Evolutionary conservation across 2,888 invertebrate species (phyloP).

Genomic region (Brassicogethes aeneus): DNA sequence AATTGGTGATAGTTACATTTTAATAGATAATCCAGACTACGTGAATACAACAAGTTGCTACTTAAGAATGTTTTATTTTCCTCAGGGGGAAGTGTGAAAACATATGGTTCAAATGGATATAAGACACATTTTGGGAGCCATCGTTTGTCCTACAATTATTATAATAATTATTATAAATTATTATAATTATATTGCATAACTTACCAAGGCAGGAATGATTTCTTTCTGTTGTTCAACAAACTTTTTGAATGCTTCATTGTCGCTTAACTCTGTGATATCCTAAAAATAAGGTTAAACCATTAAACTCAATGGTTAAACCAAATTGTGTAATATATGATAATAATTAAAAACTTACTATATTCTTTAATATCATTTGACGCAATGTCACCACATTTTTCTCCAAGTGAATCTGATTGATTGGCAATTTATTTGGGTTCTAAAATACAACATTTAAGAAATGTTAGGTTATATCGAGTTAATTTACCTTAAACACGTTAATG

Average conservation of each 20-base stretch:
- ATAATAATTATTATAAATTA: no score
- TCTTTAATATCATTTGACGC: not conserved
- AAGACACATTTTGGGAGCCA: slow-evolving; percentile 31
- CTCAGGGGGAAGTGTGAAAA: slow-evolving; percentile 22
- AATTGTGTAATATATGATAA: not conserved
- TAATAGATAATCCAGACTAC: slow-evolving; percentile 30
- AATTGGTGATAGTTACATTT: slow-evolving; percentile 37
- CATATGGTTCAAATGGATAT: slow-evolving; percentile 30
- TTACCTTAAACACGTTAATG: slow-evolving; percentile 25
- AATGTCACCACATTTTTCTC: slow-evolving; percentile 18
- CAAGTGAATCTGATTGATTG: slow-evolving; percentile 42
- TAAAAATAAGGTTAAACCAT: slow-evolving; percentile 17
- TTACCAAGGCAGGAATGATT: slow-evolving; percentile 32
- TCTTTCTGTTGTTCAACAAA: slow-evolving; percentile 26
- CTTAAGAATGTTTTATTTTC: slow-evolving; percentile 28
- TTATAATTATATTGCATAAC: no score
- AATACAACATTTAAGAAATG: slow-evolving; percentile 16
- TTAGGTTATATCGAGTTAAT: not conserved
- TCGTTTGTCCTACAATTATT: slow-evolving; percentile 23
- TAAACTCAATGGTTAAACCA: not conserved
- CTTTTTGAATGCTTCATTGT: slow-evolving; percentile 18
- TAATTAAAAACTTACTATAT: not conserved
- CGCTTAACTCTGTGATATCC: slow-evolving; percentile 20
- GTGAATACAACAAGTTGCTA: slow-evolving; percentile 28
- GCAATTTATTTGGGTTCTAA: slow-evolving; percentile 52